Conservation (phyloP, 1,140 invertebrate species). For the Planococcus citri region DNA sequence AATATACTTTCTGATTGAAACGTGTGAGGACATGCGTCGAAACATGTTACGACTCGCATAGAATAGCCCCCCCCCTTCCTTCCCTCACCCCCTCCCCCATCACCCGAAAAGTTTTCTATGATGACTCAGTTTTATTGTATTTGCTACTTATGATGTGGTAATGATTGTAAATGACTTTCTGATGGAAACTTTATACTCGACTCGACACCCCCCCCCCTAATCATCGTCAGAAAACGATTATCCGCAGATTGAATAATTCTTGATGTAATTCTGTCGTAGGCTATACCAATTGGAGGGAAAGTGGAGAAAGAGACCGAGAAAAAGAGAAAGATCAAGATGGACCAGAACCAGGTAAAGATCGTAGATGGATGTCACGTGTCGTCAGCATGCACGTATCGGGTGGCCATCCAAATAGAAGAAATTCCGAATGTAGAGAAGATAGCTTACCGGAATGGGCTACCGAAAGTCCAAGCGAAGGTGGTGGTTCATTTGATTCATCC, state of each 20-base stretch:
- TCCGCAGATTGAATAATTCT: no score
- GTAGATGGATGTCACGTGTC: slow-evolving; percentile 28
- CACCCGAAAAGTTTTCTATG: no score
- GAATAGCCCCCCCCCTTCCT: no score
- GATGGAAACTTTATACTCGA: neutral
- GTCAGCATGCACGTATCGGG: neutral
- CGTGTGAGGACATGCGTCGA: no score
- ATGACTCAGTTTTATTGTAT: slow-evolving; percentile 1
- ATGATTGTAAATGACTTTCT: neutral
- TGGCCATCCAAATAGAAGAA: neutral
- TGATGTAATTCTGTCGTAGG: neutral
- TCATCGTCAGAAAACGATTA: no score
- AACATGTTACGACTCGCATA: no score
- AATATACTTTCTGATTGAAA: no score
- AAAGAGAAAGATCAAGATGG: slow-evolving; percentile 21
- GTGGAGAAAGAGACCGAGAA: slow-evolving; percentile 35
- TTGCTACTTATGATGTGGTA: neutral
- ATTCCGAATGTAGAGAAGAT: slow-evolving; percentile 21
- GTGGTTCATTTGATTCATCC: slow-evolving; percentile 72
- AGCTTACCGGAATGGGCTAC: slow-evolving; percentile 38
- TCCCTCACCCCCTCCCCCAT: no score
- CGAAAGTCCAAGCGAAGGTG: slow-evolving; percentile 58
- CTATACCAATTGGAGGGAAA: slow-evolving; percentile 47
- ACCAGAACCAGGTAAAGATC: slow-evolving; percentile 22
- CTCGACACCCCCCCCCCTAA: no score